phyloP scores from a whole-genome alignment of 2,797 vertebrate genomes.

The Limosa lapponica region DNA sequence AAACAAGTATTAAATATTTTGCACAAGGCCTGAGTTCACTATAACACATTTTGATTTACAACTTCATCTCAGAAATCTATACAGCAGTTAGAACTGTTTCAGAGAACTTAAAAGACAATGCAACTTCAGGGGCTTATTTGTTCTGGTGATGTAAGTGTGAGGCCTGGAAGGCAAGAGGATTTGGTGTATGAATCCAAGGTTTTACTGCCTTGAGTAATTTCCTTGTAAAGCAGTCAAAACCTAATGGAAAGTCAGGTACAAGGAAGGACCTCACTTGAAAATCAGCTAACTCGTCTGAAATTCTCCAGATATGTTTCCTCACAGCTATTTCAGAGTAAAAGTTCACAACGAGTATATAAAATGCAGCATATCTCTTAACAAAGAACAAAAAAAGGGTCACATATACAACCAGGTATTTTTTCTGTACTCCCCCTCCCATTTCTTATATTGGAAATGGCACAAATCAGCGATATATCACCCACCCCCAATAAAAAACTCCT shows the following conservation, averaged over 20 bases:
- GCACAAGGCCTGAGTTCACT: constrained; percentile 71
- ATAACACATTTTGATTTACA: constrained; percentile 60
- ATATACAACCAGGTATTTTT: not conserved
- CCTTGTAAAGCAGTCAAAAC: constrained; percentile 2
- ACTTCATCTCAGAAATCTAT: constrained; percentile 51
- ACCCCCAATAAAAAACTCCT: not conserved
- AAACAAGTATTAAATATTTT: constrained; percentile 64
- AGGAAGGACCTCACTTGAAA: constrained; percentile 12
- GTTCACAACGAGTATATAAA: constrained; percentile 40
- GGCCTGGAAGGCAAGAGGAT: not conserved
- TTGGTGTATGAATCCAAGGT: not conserved
- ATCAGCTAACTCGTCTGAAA: not conserved
- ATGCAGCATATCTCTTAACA: constrained; percentile 56
- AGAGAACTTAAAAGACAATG: not conserved
- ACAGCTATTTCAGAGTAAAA: constrained; percentile 18
- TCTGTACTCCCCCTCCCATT: not conserved
- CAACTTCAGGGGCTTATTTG: not conserved
- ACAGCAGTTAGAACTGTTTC: constrained; percentile 35
- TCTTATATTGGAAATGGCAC: constrained; percentile 13
- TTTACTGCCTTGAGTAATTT: not conserved
- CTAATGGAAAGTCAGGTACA: not conserved
- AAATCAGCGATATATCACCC: not conserved
- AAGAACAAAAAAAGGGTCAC: constrained; percentile 6
- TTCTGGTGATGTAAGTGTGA: not conserved
- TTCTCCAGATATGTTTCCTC: constrained; percentile 18